Base-by-base conservation (phyloP, 2,888 invertebrate genomes). In the Mylabris sibirica region DNA sequence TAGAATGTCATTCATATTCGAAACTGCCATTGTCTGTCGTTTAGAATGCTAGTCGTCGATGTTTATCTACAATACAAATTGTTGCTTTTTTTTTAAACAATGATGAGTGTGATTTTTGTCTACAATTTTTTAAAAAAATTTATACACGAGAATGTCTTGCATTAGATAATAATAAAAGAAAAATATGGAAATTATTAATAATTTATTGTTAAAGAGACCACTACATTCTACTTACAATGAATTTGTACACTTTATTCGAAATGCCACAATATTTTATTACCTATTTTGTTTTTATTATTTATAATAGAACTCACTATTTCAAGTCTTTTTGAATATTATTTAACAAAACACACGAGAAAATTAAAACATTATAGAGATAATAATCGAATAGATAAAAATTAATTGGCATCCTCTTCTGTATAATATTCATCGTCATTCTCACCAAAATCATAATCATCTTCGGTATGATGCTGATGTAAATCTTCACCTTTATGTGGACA, bases 391-490 rank as follows among this genome's bases (percentile, higher is more conserved):
- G 17, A 34, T 66, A 53, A 34, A 24, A 53, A 20, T 61, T 14
- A 24, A 38, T 61, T 41, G 49, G 17, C 57, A 35, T 68, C 44
- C 17, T 53, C 67, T 63, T 74, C 73, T 24, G 72, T 75, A 30
- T 30, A 30, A 57, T 64, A 65, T n/a, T 74, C 69, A 9, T 74
- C 73, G n/a, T 77, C 75, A 12, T 72, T 71, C 66, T 78, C 76
- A 12, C 76, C 79, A 66, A 75, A 78, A 64, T 75, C 77, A 11
- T 69, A 49, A 20, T 78, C 75, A 8, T 77, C 74, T 57, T 76
- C 78, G 35, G 78, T 77, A 1, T 74, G 71, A 24, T 75, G 76
- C 1, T 66, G 65, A 20, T 63, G 20, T 68, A 64, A 30, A 34
- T 71, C 53, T 24, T 71, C 66, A 65, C 64, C 77, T 44, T 74